Conservation (phyloP, 2,113 vertebrate species). For the Penelope pileata region DNA sequence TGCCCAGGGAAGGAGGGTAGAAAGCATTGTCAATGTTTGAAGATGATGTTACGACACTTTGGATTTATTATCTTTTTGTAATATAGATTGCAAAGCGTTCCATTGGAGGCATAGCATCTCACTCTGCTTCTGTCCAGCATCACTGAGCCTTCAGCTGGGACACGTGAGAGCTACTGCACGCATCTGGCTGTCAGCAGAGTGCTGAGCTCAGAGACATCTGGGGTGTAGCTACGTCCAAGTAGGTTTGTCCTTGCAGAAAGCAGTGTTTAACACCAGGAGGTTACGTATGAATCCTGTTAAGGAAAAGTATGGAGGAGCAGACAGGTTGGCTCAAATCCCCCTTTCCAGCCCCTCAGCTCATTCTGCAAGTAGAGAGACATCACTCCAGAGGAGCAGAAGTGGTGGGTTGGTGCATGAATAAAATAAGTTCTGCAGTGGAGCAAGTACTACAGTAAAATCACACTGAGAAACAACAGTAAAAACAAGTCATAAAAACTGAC, state of each 20-base stretch:
- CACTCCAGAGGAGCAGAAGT: background rate
- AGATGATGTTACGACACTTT: rapidly evolving
- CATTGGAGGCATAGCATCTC: background rate
- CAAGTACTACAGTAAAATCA: background rate
- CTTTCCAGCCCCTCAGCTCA: background rate
- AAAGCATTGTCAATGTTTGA: background rate
- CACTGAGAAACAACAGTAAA: background rate
- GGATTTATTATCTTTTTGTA: background rate
- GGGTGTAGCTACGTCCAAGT: background rate
- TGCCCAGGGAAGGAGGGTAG: background rate
- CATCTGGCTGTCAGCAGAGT: background rate
- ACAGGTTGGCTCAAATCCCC: background rate
- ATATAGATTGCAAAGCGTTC: background rate
- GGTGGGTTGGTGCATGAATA: background rate
- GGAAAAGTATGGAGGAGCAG: rapidly evolving
- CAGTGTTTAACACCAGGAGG: background rate
- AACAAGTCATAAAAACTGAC: background rate
- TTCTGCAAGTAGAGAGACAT: background rate
- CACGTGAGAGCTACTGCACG: background rate
- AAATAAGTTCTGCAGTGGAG: background rate
- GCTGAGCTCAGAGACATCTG: background rate
- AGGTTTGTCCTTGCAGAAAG: background rate
- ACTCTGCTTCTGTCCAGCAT: background rate
- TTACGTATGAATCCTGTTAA: rapidly evolving
- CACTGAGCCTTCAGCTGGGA: rapidly evolving